These are phyloP conservation scores for Mobula birostris DNA, from an alignment of 2,113 vertebrate genomes.

Conservation along the genomic window DNA sequence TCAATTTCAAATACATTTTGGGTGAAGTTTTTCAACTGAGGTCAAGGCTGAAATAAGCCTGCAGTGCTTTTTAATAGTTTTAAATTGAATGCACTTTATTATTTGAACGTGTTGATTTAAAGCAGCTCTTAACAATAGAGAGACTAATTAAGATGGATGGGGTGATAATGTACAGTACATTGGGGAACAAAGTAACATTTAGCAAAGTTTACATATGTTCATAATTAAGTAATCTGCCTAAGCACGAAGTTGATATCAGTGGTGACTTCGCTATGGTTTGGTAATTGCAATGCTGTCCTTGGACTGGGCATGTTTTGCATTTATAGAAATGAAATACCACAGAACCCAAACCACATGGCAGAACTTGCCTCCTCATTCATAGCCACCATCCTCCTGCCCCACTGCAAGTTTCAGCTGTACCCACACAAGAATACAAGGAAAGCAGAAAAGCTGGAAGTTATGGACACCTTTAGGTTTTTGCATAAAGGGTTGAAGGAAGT, in stretches of 20 bases:
- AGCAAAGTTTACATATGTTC: neutral
- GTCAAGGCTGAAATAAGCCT: too few relatives aligned
- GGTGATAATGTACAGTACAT: neutral
- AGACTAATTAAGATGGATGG: neutral
- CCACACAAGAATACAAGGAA: too few relatives aligned
- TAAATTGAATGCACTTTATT: neutral
- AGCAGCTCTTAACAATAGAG: neutral
- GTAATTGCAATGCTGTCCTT: neutral
- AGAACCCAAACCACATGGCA: too few relatives aligned
- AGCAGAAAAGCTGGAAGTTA: too few relatives aligned
- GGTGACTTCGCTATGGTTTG: neutral
- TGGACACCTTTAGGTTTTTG: too few relatives aligned
- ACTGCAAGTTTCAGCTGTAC: too few relatives aligned
- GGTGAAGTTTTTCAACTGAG: neutral
- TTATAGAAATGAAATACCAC: too few relatives aligned
- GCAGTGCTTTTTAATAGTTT: neutral
- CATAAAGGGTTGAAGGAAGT: too few relatives aligned
- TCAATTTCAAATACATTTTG: neutral
- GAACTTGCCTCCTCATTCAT: neutral
- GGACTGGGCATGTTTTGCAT: neutral
- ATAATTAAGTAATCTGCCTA: neutral
- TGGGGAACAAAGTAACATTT: neutral
- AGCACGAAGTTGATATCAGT: neutral
- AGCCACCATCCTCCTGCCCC: too few relatives aligned
- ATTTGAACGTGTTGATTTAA: neutral